Conservation (phyloP, 2,797 vertebrate genomes). For the Xyrichtys novacula region DNA sequence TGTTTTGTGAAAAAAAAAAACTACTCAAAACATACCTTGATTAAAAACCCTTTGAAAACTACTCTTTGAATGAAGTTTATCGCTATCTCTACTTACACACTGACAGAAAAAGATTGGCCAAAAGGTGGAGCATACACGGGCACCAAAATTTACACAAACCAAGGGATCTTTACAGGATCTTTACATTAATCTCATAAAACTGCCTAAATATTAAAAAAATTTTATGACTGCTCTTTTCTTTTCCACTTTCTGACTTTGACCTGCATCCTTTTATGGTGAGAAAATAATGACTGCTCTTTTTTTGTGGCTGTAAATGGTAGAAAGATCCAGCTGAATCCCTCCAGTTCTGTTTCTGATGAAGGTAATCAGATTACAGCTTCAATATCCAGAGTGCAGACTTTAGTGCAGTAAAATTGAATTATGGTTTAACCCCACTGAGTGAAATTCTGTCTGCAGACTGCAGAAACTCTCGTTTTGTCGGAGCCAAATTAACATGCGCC, state of each 20-base stretch:
- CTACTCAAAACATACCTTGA: too few species aligned
- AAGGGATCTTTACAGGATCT: too few species aligned
- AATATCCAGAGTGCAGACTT: constrained; percentile 23
- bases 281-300: not conserved
- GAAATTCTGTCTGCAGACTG: constrained; percentile 44
- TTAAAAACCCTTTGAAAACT: too few species aligned
- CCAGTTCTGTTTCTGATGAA: constrained; percentile 24
- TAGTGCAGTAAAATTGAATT: constrained; percentile 34
- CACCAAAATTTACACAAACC: too few species aligned
- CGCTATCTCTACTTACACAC: too few species aligned
- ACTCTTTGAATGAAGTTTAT: too few species aligned
- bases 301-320: constrained; percentile 2
- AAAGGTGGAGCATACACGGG: too few species aligned
- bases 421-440: constrained; percentile 8
- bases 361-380: constrained; percentile 48
- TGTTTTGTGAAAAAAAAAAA: too few species aligned
- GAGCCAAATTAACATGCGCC: not conserved
- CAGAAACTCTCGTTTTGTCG: constrained; percentile 36
- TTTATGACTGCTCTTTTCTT: not conserved
- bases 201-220: constrained; percentile 1
- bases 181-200: too few species aligned
- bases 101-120: too few species aligned
- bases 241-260: not conserved
- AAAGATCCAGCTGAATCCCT: not conserved
- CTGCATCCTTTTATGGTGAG: constrained; percentile 7